Base-by-base conservation (phyloP, 2,797 vertebrate species). In the Phoebastria nigripes region DNA sequence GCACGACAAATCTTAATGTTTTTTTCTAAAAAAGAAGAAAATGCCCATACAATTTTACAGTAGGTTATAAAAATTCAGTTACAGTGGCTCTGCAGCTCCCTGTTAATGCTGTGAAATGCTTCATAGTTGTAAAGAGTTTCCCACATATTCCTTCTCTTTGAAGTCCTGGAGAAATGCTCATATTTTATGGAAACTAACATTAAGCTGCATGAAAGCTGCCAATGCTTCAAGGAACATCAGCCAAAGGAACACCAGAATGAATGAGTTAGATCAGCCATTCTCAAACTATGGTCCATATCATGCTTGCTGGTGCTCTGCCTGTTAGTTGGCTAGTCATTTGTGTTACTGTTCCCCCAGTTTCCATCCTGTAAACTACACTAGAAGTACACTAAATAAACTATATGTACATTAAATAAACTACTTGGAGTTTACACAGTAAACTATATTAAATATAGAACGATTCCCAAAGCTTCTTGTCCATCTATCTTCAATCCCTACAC, bases 181-280 rank as follows among this genome's bases (percentile, higher is more conserved):
- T 82, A 74, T 91, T 96, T 96, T 72, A 96, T 65, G 65, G 86
- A 93, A 97, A 74, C 61, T 25, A 89, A 82, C 4, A 16, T 61
- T 81, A 95, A 82, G 58, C 77, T 63, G 56, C 31, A 66, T 26
- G 85, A 95, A 96, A 83, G 67, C 44, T 93, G 79, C 78, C 89
- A 87, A 39, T 33, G 33, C 76, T 86, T 94, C 62, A 92, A 82
- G 77, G 80, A 85, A 55, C 9, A 5, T n/a, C 78, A 65, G 70
- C 74, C 87, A 74, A 76, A 89, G 63, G 55, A 87, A 89, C 7
- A 8, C 31, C 79, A 93, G 39, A 78, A 94, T 21, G 49, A 90
- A 73, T 49, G 47, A 83, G 71, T 83, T 70, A 77, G 76, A 52
- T 39, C 2, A 3, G 54, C 33, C 1, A 0, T 46, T 90, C 72